Evolutionary conservation across 2,113 vertebrate species (phyloP).

Genomic region (Odontesthes bonariensis): DNA sequence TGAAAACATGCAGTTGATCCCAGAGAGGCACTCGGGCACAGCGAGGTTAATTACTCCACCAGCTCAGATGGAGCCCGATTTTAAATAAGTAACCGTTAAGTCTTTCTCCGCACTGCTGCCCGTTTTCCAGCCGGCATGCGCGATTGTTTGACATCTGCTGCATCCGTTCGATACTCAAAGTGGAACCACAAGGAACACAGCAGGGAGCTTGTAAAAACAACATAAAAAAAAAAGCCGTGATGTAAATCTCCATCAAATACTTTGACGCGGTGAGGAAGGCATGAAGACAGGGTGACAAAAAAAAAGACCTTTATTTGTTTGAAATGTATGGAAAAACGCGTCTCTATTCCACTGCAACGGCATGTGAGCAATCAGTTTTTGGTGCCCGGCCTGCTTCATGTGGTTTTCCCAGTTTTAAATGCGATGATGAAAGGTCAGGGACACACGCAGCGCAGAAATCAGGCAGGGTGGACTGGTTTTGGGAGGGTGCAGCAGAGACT

Average conservation of each 20-base stretch:
- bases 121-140: slow-evolving; percentile 22
- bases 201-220: slow-evolving; percentile 45
- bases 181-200: slow-evolving; percentile 47
- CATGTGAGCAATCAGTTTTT: neutral
- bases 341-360: slow-evolving; percentile 4
- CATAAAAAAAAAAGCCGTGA: slow-evolving; percentile 14
- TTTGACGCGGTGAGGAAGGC: slow-evolving; percentile 38
- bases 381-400: slow-evolving; percentile 7
- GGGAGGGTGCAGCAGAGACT: slow-evolving; percentile 43
- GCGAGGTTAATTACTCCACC: slow-evolving; percentile 60
- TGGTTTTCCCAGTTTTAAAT: slow-evolving; percentile 22
- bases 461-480: slow-evolving; percentile 54
- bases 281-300: slow-evolving; percentile 1
- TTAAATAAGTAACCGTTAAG: slow-evolving; percentile 64
- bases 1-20: slow-evolving; percentile 45
- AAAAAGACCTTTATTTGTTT: slow-evolving; percentile 34
- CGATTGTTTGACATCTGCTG: slow-evolving; percentile 62
- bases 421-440: slow-evolving; percentile 28
- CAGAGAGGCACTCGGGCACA: slow-evolving; percentile 36
- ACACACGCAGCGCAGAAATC: neutral
- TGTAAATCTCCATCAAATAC: slow-evolving; percentile 50
- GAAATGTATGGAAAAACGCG: slow-evolving; percentile 50
- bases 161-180: slow-evolving; percentile 55
- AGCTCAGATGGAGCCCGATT: slow-evolving; percentile 48
- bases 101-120: slow-evolving; percentile 23